Conservation (phyloP, 2,888 invertebrate species). For the Agrotis exclamationis region DNA sequence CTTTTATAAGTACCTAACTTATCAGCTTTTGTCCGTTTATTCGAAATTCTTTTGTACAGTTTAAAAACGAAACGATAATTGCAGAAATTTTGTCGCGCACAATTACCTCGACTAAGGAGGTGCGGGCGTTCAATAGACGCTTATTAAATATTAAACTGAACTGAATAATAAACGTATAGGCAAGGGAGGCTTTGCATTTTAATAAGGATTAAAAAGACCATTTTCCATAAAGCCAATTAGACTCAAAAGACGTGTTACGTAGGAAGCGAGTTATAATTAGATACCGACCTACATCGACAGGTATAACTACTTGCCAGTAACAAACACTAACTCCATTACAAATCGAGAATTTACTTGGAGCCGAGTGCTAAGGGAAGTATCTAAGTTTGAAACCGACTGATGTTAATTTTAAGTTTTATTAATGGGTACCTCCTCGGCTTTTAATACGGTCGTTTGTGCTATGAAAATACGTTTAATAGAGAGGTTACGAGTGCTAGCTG, state of each 20-base stretch:
- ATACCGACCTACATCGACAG: constrained; percentile 52
- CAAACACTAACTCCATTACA: constrained; percentile 63
- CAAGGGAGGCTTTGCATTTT: constrained; percentile 64
- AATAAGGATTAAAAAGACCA: constrained; percentile 60
- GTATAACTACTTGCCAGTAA: constrained; percentile 46
- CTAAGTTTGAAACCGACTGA: constrained; percentile 67
- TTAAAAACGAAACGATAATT: constrained; percentile 54
- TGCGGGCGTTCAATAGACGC: constrained; percentile 46
- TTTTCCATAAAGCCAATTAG: constrained; percentile 62
- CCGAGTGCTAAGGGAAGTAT: constrained; percentile 57
- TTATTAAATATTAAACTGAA: constrained; percentile 61
- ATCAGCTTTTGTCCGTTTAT: constrained; percentile 13
- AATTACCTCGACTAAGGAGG: constrained; percentile 49
- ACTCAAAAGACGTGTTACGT: constrained; percentile 37
- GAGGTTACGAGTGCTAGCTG: neutral
- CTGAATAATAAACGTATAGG: constrained; percentile 57
- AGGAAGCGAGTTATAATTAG: constrained; percentile 54
- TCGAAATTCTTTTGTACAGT: constrained; percentile 37
- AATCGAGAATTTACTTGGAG: constrained; percentile 64
- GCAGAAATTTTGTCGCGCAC: constrained; percentile 44
- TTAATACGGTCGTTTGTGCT: constrained; percentile 16
- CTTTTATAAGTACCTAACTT: constrained; percentile 24
- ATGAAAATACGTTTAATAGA: constrained; percentile 11
- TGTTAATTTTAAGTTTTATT: constrained; percentile 68
- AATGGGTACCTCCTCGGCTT: constrained; percentile 27